phyloP scores from a whole-genome alignment of 2,113 vertebrate species.

The Onychorhynchus coronatus region DNA sequence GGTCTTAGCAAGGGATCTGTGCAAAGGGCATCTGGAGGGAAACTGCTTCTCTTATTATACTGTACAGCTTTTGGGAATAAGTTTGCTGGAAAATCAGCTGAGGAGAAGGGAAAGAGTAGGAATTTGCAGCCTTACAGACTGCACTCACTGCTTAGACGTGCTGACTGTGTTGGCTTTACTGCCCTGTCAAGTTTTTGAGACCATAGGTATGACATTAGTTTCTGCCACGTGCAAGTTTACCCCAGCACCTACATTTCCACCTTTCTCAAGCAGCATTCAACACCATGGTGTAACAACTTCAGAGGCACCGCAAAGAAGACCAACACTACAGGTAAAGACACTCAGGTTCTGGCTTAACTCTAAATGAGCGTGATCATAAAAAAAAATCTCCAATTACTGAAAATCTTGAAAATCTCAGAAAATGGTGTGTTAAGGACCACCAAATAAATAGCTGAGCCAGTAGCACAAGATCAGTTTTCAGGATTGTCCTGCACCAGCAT shows the following conservation, averaged over 20 bases:
- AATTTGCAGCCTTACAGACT: neutral
- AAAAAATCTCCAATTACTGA: neutral
- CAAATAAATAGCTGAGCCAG: neutral
- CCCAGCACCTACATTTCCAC: neutral
- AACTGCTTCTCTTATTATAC: neutral
- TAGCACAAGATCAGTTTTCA: neutral
- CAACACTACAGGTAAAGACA: neutral
- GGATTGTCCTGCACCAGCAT: neutral
- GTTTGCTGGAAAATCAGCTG: neutral
- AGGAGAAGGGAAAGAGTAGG: neutral
- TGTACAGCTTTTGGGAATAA: neutral
- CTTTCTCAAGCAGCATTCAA: neutral
- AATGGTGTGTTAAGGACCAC: neutral
- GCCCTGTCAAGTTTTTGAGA: neutral
- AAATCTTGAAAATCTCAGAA: neutral
- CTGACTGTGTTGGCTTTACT: neutral
- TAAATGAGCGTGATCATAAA: neutral
- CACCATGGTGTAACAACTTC: neutral
- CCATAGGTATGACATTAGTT: neutral
- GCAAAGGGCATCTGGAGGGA: neutral
- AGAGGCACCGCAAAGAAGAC: neutral
- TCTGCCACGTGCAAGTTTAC: neutral
- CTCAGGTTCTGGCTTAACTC: neutral
- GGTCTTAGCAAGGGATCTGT: neutral
- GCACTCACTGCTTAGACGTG: neutral